Evolutionary conservation across 2,113 vertebrate species (phyloP).

Genomic region (Eublepharis macularius): DNA sequence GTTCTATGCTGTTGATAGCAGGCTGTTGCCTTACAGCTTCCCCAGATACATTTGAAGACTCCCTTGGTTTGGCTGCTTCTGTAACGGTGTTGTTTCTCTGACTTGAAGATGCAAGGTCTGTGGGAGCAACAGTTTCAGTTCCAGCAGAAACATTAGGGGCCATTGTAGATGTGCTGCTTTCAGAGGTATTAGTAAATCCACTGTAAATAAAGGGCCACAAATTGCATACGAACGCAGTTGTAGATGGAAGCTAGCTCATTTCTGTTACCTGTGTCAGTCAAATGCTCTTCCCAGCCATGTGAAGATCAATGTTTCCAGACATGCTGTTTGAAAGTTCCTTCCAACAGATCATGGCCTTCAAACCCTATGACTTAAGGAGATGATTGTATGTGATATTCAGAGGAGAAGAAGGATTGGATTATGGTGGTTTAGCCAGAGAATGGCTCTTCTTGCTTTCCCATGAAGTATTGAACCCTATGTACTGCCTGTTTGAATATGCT

Average conservation of each 20-base stretch:
- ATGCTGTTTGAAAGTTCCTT: too few species aligned
- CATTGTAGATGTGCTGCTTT: slow-evolving; percentile 51
- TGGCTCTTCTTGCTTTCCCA: slow-evolving; percentile 99
- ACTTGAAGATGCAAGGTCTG: slow-evolving; percentile 61
- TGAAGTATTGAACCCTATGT: too few species aligned
- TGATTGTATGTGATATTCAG: slow-evolving; percentile 96
- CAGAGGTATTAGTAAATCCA: slow-evolving; percentile 45
- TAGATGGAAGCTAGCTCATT: too few species aligned
- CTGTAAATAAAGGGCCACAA: too few species aligned
- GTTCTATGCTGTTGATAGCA: slow-evolving; percentile 75
- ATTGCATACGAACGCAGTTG: too few species aligned
- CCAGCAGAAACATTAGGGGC: slow-evolving; percentile 44
- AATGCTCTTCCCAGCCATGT: too few species aligned
- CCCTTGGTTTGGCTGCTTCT: slow-evolving; percentile 86
- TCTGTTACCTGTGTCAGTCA: too few species aligned
- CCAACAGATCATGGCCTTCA: slow-evolving; percentile 99
- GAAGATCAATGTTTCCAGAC: too few species aligned
- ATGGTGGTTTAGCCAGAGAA: slow-evolving; percentile 95
- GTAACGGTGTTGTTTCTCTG: slow-evolving; percentile 62
- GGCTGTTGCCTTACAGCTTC: slow-evolving; percentile 79
- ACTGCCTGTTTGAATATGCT: too few species aligned
- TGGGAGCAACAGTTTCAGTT: slow-evolving; percentile 39
- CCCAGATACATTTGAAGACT: slow-evolving; percentile 61
- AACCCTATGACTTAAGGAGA: slow-evolving; percentile 94
- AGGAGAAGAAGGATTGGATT: slow-evolving; percentile 97